phyloP scores from a whole-genome alignment of 1,140 invertebrate species.

The Pectinophora gossypiella region DNA sequence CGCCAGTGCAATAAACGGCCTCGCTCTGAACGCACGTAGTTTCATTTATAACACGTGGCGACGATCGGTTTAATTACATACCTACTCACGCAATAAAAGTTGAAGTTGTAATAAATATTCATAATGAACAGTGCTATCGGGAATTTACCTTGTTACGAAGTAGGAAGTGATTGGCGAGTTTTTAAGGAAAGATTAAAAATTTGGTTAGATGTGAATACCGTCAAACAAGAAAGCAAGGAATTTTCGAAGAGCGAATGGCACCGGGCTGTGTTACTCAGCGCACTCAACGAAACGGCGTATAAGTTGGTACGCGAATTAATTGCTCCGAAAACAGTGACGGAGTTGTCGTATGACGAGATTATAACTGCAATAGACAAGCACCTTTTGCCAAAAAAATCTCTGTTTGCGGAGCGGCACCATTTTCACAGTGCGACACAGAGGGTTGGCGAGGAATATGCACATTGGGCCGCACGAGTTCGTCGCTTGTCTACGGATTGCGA shows the following conservation, averaged over 20 bases:
- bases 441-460: neutral
- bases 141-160: neutral
- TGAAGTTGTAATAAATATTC: no score
- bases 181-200: conserved; percentile 5
- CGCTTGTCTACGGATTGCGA: neutral
- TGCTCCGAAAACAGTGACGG: neutral
- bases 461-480: conserved; percentile 5
- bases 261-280: conserved; percentile 1
- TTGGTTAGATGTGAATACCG: neutral
- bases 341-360: neutral
- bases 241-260: neutral
- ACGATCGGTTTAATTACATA: no score
- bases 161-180: neutral
- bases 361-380: neutral
- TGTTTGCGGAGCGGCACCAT: neutral
- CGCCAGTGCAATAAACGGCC: no score
- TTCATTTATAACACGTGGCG: no score
- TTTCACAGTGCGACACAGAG: neutral
- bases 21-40: no score
- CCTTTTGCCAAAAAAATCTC: neutral
- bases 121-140: conserved; percentile 2
- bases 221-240: neutral
- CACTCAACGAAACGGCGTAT: neutral
- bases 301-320: conserved; percentile 1
- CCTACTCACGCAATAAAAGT: no score